Evolutionary conservation across 2,797 vertebrate species (phyloP), one percentile per base, ranked within the genome.

Genomic region (Chloroceryle amazona): DNA sequence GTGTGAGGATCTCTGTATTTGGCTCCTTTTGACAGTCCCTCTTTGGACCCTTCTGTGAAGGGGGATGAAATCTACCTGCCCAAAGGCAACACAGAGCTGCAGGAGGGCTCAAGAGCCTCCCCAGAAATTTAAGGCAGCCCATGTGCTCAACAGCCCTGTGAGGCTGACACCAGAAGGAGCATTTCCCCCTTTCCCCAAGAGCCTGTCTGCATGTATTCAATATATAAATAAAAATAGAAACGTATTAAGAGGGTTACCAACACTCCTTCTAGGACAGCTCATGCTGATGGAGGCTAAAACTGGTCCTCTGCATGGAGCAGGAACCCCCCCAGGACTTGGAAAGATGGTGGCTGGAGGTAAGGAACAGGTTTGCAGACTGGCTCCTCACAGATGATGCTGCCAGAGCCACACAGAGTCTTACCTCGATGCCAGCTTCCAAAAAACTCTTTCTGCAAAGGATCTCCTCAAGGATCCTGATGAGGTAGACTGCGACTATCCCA

Each of bases 131-230:
- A 39, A 57, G 23, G 22, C 4, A 54, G 4, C 3, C 9, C 46
- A 7, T 3, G 3, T 0, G 1, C 5, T 46, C 7, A 6, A 8
- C 28, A 41, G 11, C 26, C 4, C 16, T 25, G 17, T 8, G 10
- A 10, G 5, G 2, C 5, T 9, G n/a, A 1, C 35, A 13, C 10
- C 11, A 2, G 3, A 6, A 54, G 12, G 28, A 28, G 13, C 6
- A 2, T 5, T 37, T 47, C 4, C 18, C 6, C 10, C 10, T 39
- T 58, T 31, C 29, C n/a, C 33, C 5, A 5, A 10, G 0, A 13
- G 15, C 29, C 37, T 49, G 21, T 4, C 8, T 6, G 1, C 9
- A 1, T 9, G 4, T 29, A 3, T 11, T 29, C 18, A 31, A 31
- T 10, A 26, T 44, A 49, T 47, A 47, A 14, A 14, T 35, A 33